A percentile compares a stretch with the other conserved stretches of the same genome.
phyloP scores from a whole-genome alignment of 2,113 vertebrate species.

The Nyctereutes procyonoides region DNA sequence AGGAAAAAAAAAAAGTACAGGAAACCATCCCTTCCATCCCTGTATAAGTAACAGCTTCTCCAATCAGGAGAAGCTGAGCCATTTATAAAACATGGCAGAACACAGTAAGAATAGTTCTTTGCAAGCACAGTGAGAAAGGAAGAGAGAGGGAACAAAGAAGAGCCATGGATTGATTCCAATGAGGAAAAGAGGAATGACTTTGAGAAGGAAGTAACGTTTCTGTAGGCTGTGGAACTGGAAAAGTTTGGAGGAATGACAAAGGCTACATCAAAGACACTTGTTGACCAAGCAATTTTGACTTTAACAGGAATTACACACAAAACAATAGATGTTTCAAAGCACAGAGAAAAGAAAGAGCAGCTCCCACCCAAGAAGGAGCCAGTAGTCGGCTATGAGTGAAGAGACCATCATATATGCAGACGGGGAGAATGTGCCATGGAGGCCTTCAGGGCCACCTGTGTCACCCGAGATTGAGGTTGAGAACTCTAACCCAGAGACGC shows the following conservation, averaged over 20 bases:
- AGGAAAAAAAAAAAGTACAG: not conserved
- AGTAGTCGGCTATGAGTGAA: not conserved
- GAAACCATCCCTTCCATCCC: not conserved
- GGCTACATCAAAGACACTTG: not conserved
- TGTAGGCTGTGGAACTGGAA: not conserved
- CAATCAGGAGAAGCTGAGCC: not conserved
- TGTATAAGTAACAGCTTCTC: not conserved
- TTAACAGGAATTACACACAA: not conserved
- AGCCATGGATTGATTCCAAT: not conserved
- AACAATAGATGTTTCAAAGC: not conserved
- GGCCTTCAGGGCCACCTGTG: no score
- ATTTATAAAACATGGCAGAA: not conserved
- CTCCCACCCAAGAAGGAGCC: not conserved
- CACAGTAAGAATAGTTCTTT: not conserved
- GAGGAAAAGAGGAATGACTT: not conserved
- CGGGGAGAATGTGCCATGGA: no score
- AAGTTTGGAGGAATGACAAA: not conserved
- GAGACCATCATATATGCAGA: fast-evolving
- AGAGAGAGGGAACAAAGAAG: not conserved
- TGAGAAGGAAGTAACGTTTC: not conserved
- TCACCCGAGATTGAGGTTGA: not conserved
- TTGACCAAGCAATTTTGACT: not conserved
- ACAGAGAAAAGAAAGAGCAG: not conserved
- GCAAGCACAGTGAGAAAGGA: not conserved
- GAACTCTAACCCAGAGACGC: not conserved